Evolutionary conservation across 1,140 invertebrate species (phyloP), one percentile per base, ranked within the genome.

Genomic region (Nebria ingens): DNA sequence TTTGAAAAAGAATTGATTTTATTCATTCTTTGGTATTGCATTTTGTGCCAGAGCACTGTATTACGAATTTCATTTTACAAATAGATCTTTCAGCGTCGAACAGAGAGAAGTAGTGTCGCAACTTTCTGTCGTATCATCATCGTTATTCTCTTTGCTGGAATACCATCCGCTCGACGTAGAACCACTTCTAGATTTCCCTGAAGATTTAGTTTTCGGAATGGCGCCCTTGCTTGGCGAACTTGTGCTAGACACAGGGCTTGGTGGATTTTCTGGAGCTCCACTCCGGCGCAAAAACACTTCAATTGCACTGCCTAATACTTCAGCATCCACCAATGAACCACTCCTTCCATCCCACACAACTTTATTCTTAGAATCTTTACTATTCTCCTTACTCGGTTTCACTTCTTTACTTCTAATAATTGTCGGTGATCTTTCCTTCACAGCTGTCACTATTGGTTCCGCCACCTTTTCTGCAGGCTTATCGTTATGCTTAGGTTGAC

Each of bases 51-150:
- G n/a, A n/a, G n/a, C n/a, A n/a, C n/a, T n/a, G n/a, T n/a, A n/a
- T 29, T 53, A 29, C 1, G 25, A 6, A 53, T 53, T 22, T 56
- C 81, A 86, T 76, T 86, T 86, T 23, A 88, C 86, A 68, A 91
- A 89, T 4, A 91, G 78, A 68, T 89, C 86, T 69, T 89, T 89
- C 11, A 91, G 72, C 9, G 86, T 86, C 29, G 86, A 83, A 69
- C 87, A 89, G 51, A 89, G 76, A 12, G 82, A 85, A 19, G 81
- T 78, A n/a, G n/a, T n/a, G 55, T 89, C 86, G 70, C 85, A 87
- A 9, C 83, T 77, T 56, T 86, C 83, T 19, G 74, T 68, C 2
- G 77, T 72, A 12, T 83, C 82, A 23, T 85, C 82, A 34, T 83
- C 81, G 9, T 83, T 79, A 25, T 73, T 69, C 21, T 70, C 72